Percentiles rank a stretch among this genome's conserved stretches.
Conservation (phyloP, 2,888 invertebrate genomes). For the Hypolimnas misippus region DNA sequence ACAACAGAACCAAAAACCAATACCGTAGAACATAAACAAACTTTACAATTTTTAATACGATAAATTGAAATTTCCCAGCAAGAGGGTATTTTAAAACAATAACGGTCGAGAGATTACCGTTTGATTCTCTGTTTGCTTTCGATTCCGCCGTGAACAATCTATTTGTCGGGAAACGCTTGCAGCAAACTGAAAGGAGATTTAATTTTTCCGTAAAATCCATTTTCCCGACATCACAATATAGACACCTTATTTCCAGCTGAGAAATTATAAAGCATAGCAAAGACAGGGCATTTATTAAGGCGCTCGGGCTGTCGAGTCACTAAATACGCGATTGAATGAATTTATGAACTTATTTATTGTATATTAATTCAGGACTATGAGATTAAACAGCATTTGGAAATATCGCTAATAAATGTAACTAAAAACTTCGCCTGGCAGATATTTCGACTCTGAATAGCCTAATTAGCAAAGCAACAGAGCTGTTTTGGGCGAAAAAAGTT, state of each 20-base stretch:
- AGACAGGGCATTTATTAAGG: slow-evolving; percentile 68
- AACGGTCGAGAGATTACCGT: slow-evolving; percentile 40
- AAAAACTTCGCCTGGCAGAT: too few species aligned
- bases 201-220: slow-evolving; percentile 53
- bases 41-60: slow-evolving; percentile 35
- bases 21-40: slow-evolving; percentile 51
- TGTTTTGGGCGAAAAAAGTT: too few species aligned
- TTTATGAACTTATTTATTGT: neutral
- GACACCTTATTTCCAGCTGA: slow-evolving; percentile 59
- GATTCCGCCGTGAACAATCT: slow-evolving; percentile 44
- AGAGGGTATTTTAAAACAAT: slow-evolving; percentile 39
- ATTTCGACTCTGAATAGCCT: too few species aligned
- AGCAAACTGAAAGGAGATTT: slow-evolving; percentile 48
- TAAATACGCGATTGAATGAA: neutral
- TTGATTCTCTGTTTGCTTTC: slow-evolving; percentile 46
- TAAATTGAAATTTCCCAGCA: slow-evolving; percentile 38
- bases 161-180: slow-evolving; percentile 38
- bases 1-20: slow-evolving; percentile 8
- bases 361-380: neutral
- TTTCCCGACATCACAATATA: slow-evolving; percentile 49
- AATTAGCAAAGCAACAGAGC: too few species aligned
- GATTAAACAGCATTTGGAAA: too few species aligned
- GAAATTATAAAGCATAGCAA: slow-evolving; percentile 61
- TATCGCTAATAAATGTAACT: too few species aligned
- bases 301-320: slow-evolving; percentile 45